Percentiles rank a stretch among this genome's conserved stretches.
Conservation (phyloP, 2,888 invertebrate species). For the Flabesymbios commensalis region DNA sequence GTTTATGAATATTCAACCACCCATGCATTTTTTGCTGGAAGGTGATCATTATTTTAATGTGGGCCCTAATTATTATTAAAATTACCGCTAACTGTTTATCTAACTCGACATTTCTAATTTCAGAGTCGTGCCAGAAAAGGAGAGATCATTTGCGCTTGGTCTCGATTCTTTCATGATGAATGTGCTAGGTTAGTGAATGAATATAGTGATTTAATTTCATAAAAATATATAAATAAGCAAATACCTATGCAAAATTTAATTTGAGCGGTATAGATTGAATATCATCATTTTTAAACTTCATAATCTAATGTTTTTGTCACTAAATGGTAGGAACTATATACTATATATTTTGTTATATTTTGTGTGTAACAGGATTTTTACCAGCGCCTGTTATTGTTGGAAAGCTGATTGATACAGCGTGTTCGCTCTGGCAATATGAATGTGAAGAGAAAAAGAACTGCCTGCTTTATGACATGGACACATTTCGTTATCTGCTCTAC, state of each 20-base stretch:
- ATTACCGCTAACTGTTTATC: too few relatives aligned
- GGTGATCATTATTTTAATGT: too few relatives aligned
- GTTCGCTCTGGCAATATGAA: conserved; percentile 29
- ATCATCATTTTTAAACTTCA: neutral
- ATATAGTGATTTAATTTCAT: neutral
- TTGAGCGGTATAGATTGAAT: too few relatives aligned
- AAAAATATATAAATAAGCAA: neutral
- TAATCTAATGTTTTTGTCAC: too few relatives aligned
- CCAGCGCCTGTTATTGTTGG: conserved; percentile 34
- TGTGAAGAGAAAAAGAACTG: conserved; percentile 25
- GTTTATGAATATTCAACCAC: too few relatives aligned
- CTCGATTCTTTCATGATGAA: conserved; percentile 29
- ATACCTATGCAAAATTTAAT: neutral
- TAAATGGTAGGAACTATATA: too few relatives aligned
- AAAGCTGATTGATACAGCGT: conserved; percentile 25
- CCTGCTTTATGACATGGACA: conserved; percentile 29
- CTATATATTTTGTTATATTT: neutral
- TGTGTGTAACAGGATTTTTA: conserved; percentile 25
- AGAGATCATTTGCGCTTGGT: conserved; percentile 31
- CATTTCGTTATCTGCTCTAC: conserved; percentile 5
- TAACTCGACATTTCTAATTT: neutral
- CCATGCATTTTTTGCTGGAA: too few relatives aligned
- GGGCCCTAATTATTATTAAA: too few relatives aligned
- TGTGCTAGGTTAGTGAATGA: conserved; percentile 26
- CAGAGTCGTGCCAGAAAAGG: conserved; percentile 31